A percentile compares a stretch with the other conserved stretches of the same genome.
Evolutionary conservation across 2,797 vertebrate species (phyloP).

Genomic region (Pelodytes ibericus): DNA sequence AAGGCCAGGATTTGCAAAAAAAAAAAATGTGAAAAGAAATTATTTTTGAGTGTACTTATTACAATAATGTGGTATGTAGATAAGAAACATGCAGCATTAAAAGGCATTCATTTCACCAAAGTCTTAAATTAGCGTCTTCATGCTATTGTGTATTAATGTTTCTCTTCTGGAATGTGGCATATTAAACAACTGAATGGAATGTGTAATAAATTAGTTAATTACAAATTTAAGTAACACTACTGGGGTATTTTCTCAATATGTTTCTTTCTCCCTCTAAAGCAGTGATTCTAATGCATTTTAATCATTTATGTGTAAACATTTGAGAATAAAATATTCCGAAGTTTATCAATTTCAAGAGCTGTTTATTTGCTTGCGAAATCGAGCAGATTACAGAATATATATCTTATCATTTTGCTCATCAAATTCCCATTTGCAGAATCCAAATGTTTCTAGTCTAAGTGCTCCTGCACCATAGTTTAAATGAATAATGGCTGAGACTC

Average conservation of each 20-base stretch:
- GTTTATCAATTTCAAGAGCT: slow-evolving; percentile 86
- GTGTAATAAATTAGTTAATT: slow-evolving; percentile 90
- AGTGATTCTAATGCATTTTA: slow-evolving; percentile 85
- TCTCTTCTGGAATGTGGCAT: slow-evolving; percentile 83
- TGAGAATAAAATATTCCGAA: slow-evolving; percentile 85
- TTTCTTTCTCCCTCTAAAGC: slow-evolving; percentile 74
- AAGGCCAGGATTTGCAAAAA: slow-evolving; percentile 87
- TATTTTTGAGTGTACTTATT: slow-evolving; percentile 89
- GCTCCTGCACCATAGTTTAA: slow-evolving; percentile 85
- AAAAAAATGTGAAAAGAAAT: slow-evolving; percentile 89
- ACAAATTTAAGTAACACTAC: slow-evolving; percentile 88
- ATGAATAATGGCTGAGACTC: slow-evolving; percentile 84
- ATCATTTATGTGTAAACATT: slow-evolving; percentile 87
- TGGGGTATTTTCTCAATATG: slow-evolving; percentile 84
- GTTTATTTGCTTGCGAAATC: slow-evolving; percentile 85
- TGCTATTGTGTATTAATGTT: slow-evolving; percentile 87
- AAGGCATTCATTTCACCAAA: slow-evolving; percentile 89
- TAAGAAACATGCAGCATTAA: slow-evolving; percentile 86
- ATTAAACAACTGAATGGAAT: slow-evolving; percentile 85
- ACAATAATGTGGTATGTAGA: slow-evolving; percentile 88
- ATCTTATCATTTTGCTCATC: slow-evolving; percentile 86
- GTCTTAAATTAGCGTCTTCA: slow-evolving; percentile 87
- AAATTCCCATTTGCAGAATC: slow-evolving; percentile 85
- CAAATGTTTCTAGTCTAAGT: slow-evolving; percentile 84
- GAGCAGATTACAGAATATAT: slow-evolving; percentile 85